A percentile compares a stretch with the other conserved stretches of the same genome.
Evolutionary conservation across 2,113 vertebrate species (phyloP).

Genomic region (Antechinus flavipes): DNA sequence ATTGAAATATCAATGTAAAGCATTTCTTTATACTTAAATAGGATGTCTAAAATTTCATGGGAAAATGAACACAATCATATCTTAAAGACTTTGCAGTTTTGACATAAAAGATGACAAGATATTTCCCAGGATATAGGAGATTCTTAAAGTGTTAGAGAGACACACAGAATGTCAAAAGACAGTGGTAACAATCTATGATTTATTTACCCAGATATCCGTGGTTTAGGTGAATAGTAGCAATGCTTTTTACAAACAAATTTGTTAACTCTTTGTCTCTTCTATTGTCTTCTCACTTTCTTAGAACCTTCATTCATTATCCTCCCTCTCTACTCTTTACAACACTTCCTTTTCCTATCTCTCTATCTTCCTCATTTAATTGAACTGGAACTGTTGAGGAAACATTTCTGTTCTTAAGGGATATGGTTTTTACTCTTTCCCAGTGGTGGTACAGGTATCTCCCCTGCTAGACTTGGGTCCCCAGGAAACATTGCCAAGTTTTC

Average conservation of each 20-base stretch:
- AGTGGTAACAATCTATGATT: not conserved
- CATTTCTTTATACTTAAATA: not conserved
- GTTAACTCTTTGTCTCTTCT: not conserved
- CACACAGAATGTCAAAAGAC: not conserved
- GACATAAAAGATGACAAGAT: not conserved
- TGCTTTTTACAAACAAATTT: not conserved
- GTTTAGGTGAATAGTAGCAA: not conserved
- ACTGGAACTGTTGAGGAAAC: slow-evolving; percentile 71
- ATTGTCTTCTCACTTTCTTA: not conserved
- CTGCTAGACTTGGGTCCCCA: slow-evolving; percentile 8
- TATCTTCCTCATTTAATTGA: not conserved
- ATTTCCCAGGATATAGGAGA: not conserved
- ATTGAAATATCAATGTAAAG: not conserved
- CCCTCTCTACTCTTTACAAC: not conserved
- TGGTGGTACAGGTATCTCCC: slow-evolving; percentile 37
- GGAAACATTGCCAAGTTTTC: slow-evolving; percentile 1
- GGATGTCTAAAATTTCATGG: not conserved
- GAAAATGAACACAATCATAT: not conserved
- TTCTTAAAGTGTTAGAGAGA: not conserved
- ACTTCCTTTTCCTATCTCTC: not conserved
- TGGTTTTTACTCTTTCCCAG: slow-evolving; percentile 28
- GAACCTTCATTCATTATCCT: not conserved
- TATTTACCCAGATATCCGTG: not conserved
- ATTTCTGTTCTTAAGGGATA: slow-evolving; percentile 39
- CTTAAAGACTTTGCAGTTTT: not conserved